phyloP scores from a whole-genome alignment of 2,797 vertebrate species.

The Rachycentron canadum region DNA sequence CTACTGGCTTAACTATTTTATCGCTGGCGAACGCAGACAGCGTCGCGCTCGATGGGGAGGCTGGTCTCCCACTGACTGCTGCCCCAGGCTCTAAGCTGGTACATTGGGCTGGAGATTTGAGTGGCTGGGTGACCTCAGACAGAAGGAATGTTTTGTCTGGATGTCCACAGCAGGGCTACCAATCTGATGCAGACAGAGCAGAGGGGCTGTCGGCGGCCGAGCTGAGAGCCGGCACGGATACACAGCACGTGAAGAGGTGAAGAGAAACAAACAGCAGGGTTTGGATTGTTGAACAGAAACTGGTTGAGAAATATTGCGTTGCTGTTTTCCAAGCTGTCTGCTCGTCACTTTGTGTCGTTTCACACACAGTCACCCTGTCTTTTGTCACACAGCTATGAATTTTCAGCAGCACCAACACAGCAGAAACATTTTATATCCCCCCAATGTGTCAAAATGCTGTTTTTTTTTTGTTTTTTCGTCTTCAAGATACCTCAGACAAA shows the following conservation, averaged over 20 bases:
- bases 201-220: conserved; percentile 16
- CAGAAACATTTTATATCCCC: background rate
- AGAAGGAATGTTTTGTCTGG: conserved; percentile 85
- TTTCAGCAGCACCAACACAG: background rate
- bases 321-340: background rate
- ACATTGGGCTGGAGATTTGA: conserved; percentile 79
- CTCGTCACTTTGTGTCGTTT: background rate
- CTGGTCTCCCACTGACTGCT: conserved; percentile 65
- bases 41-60: conserved; percentile 36
- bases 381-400: conserved; percentile 11
- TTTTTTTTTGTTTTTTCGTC: background rate
- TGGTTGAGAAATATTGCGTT: conserved; percentile 1
- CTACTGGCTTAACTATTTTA: conserved; percentile 54
- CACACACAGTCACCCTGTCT: background rate
- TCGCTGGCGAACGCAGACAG: conserved; percentile 30
- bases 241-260: conserved; percentile 36
- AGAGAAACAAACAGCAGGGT: conserved; percentile 8
- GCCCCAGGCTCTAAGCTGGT: conserved; percentile 71
- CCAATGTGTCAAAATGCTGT: background rate
- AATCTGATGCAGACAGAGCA: conserved; percentile 49
- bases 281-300: background rate
- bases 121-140: conserved; percentile 79
- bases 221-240: conserved; percentile 24
- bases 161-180: conserved; percentile 69
- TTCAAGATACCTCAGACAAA: background rate